Evolutionary conservation across 2,113 vertebrate genomes (phyloP).

Genomic region (Paramormyrops kingsleyae): DNA sequence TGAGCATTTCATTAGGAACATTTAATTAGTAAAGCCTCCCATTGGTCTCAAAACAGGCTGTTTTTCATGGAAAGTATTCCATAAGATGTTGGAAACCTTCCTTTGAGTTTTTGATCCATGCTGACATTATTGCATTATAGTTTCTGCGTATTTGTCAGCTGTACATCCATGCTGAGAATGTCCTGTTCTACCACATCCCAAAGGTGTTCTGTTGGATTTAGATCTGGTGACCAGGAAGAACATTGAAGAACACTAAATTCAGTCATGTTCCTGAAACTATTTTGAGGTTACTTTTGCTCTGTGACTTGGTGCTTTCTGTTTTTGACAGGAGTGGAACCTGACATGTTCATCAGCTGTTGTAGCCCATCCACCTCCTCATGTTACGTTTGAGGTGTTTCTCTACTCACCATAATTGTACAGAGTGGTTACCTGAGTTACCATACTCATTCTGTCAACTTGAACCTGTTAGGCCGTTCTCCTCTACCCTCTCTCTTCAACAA

Average conservation of each 20-base stretch:
- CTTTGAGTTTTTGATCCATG: neutral
- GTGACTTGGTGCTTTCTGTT: neutral
- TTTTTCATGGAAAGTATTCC: neutral
- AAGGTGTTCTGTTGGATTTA: neutral
- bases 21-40: neutral
- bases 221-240: neutral
- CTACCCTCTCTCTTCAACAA: neutral
- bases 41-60: neutral
- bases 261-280: neutral
- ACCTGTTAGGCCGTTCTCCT: neutral
- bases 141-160: too few species aligned
- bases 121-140: too few species aligned
- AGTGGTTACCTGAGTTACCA: too few species aligned
- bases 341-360: neutral
- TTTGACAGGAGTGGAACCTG: neutral
- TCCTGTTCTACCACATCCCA: neutral
- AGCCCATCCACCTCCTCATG: too few species aligned
- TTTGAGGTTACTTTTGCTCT: neutral
- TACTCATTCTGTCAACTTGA: neutral
- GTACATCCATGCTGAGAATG: too few species aligned
- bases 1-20: neutral
- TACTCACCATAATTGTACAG: too few species aligned
- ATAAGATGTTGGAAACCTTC: neutral
- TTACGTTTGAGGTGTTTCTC: too few species aligned
- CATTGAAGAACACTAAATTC: neutral